Conservation (phyloP, 2,888 invertebrate genomes). For the Uloborus plumipes region DNA sequence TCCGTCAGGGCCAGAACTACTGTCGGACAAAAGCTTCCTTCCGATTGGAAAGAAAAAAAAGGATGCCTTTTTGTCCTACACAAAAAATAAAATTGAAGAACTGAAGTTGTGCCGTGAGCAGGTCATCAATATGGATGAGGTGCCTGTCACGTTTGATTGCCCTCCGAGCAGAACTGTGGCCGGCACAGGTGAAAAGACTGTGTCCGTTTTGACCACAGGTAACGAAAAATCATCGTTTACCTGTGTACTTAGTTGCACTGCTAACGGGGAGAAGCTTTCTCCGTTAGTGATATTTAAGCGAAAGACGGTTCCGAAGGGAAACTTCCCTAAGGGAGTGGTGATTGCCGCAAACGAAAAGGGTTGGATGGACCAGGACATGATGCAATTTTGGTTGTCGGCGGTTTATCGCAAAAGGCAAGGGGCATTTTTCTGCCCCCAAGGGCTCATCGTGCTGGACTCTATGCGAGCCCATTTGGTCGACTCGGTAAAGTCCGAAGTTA, state of each 20-base stretch:
- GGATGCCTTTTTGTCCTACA: neutral
- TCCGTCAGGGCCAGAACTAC: neutral
- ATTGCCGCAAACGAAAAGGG: neutral
- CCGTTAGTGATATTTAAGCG: neutral
- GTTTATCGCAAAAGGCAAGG: neutral
- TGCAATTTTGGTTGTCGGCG: neutral
- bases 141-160: neutral
- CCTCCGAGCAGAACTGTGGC: neutral
- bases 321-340: neutral
- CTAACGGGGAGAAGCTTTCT: neutral
- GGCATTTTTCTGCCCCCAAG: neutral
- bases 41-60: neutral
- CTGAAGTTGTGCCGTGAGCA: neutral
- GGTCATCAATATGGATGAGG: neutral
- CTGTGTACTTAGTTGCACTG: neutral
- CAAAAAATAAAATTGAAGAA: neutral
- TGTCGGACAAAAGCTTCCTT: neutral
- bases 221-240: neutral
- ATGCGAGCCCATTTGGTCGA: neutral
- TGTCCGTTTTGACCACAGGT: neutral
- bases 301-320: neutral
- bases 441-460: neutral
- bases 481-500: too few relatives aligned
- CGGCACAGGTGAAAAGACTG: neutral
- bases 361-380: neutral